Evolutionary conservation across 2,888 invertebrate species (phyloP).

Genomic region (Troides aeacus): DNA sequence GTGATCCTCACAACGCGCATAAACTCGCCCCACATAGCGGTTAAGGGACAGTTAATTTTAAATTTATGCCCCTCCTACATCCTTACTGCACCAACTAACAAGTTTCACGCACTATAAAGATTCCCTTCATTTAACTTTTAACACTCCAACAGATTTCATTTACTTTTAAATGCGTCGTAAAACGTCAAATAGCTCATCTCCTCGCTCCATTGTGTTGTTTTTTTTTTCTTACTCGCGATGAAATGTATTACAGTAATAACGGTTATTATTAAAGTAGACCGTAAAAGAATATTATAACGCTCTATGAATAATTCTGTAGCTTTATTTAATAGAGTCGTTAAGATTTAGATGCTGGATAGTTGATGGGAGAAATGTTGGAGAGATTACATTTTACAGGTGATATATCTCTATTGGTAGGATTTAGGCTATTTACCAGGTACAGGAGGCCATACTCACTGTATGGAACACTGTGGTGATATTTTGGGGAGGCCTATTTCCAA

Average conservation of each 20-base stretch:
- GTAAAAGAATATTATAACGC: background rate
- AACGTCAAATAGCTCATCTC: constrained; percentile 33
- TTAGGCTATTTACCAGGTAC: too few relatives aligned
- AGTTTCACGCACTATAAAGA: constrained; percentile 28
- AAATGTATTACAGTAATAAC: constrained; percentile 5
- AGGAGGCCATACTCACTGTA: too few relatives aligned
- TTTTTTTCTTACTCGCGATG: constrained; percentile 1
- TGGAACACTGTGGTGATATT: too few relatives aligned
- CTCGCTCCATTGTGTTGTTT: constrained; percentile 14
- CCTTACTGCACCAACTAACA: constrained; percentile 18
- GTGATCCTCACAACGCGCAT: background rate
- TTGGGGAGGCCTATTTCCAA: too few relatives aligned
- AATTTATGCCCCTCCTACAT: constrained; percentile 18
- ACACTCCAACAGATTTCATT: constrained; percentile 37
- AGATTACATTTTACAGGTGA: background rate
- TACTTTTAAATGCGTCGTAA: constrained; percentile 41
- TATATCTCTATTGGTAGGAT: too few relatives aligned
- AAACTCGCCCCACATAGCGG: constrained; percentile 21
- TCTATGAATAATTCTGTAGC: constrained; percentile 9
- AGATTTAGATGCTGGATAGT: background rate
- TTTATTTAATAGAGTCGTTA: constrained; percentile 2
- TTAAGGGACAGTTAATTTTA: constrained; percentile 25
- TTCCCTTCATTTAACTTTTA: constrained; percentile 26
- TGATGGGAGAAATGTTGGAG: background rate
- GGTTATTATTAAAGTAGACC: background rate